Percentiles rank a stretch among this genome's conserved stretches.
Evolutionary conservation across 2,113 vertebrate genomes (phyloP).

Genomic region (Limnothrissa miodon): DNA sequence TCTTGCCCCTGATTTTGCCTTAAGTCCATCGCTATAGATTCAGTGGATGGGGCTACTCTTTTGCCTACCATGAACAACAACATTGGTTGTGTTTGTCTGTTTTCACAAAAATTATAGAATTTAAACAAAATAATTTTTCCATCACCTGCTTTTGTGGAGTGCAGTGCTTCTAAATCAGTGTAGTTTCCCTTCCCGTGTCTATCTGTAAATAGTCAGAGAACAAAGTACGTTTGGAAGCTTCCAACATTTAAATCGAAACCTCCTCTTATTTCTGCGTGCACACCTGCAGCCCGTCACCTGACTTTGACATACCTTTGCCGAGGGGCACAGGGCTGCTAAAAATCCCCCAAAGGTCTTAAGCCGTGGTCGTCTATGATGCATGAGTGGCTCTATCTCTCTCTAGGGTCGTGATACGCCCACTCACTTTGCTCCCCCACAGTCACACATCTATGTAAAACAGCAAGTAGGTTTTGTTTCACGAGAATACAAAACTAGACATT

Average conservation of each 20-base stretch:
- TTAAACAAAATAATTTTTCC: too few relatives aligned
- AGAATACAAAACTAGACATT: constrained; percentile 57
- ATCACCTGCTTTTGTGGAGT: not conserved
- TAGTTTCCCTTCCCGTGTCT: not conserved
- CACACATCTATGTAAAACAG: constrained; percentile 9
- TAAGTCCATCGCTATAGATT: too few relatives aligned
- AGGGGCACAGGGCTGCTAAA: not conserved
- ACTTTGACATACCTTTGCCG: not conserved
- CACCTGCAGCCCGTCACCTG: not conserved
- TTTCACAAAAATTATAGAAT: too few relatives aligned
- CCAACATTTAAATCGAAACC: not conserved
- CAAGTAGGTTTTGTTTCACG: constrained; percentile 65
- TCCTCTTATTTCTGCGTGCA: not conserved
- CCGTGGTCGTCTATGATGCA: not conserved
- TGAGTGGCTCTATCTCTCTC: constrained; percentile 32
- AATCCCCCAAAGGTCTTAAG: constrained; percentile 48
- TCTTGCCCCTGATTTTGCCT: not conserved
- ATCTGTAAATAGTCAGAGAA: not conserved
- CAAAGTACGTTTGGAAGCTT: not conserved
- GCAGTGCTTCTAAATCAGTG: not conserved
- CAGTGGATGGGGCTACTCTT: too few relatives aligned
- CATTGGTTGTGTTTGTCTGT: too few relatives aligned
- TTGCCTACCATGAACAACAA: too few relatives aligned
- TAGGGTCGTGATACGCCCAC: not conserved
- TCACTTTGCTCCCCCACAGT: not conserved